Conservation (phyloP, 2,888 invertebrate genomes). For the Meloe dianella region DNA sequence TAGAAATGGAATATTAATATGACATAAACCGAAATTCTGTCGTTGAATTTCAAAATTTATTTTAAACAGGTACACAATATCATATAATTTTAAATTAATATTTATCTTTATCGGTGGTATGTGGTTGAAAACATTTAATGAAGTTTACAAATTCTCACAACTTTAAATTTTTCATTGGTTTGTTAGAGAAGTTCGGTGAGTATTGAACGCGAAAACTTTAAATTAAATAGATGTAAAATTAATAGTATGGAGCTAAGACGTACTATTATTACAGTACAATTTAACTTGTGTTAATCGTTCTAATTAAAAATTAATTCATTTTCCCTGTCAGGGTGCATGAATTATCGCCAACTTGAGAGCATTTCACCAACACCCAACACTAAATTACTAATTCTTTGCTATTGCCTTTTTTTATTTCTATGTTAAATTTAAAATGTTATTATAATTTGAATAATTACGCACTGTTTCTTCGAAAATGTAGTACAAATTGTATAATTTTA, state of each 20-base stretch:
- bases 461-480: background rate
- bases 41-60: background rate
- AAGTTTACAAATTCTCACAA: background rate
- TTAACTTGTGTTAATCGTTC: constrained; percentile 29
- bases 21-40: background rate
- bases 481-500: background rate
- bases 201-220: background rate
- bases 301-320: constrained; percentile 33
- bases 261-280: constrained; percentile 30
- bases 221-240: constrained; percentile 1
- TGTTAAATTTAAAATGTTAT: background rate
- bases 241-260: background rate
- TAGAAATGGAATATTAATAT: constrained; percentile 8
- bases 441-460: background rate
- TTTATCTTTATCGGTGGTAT: background rate
- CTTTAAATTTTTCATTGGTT: background rate
- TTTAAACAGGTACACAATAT: background rate
- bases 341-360: constrained; percentile 4
- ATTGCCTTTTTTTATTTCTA: background rate
- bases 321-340: constrained; percentile 10
- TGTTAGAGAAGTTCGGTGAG: background rate
- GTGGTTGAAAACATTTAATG: background rate
- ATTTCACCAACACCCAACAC: background rate
- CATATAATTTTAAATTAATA: background rate
- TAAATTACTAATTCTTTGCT: background rate